Percentiles rank a stretch among this genome's conserved stretches.
These are phyloP conservation scores for Chascanopsetta lugubris DNA, from an alignment of 2,113 vertebrate genomes.

Conservation along the genomic window DNA sequence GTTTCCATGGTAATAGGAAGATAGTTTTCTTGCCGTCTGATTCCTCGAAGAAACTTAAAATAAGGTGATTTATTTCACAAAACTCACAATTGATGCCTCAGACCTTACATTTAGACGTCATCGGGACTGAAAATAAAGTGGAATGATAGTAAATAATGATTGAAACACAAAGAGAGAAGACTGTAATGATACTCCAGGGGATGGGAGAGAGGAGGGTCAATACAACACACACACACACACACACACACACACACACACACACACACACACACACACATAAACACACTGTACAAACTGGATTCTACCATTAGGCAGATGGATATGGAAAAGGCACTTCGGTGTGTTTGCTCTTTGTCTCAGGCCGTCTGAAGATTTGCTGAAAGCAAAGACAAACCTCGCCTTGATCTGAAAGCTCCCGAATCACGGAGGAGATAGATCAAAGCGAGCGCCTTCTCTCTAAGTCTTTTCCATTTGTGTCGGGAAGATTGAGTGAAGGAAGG, in stretches of 20 bases:
- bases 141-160: slow-evolving; percentile 16
- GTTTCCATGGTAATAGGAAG: slow-evolving; percentile 79
- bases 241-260: slow-evolving; percentile 23
- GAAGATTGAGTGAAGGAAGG: slow-evolving; percentile 54
- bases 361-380: slow-evolving; percentile 66
- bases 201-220: slow-evolving; percentile 18
- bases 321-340: slow-evolving; percentile 62
- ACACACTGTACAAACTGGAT: slow-evolving; percentile 20
- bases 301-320: slow-evolving; percentile 70
- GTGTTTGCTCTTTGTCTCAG: slow-evolving; percentile 69
- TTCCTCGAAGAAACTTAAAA: slow-evolving; percentile 60
- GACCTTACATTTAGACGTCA: slow-evolving; percentile 23
- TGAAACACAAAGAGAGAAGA: not conserved
- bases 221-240: slow-evolving; percentile 11
- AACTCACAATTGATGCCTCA: not conserved
- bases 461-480: slow-evolving; percentile 51
- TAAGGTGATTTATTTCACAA: slow-evolving; percentile 33
- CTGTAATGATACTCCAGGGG: slow-evolving; percentile 9
- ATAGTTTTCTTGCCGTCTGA: slow-evolving; percentile 38
- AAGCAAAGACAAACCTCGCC: slow-evolving; percentile 73
- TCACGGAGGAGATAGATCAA: slow-evolving; percentile 71
- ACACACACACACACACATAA: slow-evolving; percentile 6
- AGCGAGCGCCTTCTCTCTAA: slow-evolving; percentile 53
- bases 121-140: slow-evolving; percentile 14
- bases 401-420: slow-evolving; percentile 75